Evolutionary conservation across 2,797 vertebrate genomes (phyloP).

Genomic region (Erethizon dorsatum): DNA sequence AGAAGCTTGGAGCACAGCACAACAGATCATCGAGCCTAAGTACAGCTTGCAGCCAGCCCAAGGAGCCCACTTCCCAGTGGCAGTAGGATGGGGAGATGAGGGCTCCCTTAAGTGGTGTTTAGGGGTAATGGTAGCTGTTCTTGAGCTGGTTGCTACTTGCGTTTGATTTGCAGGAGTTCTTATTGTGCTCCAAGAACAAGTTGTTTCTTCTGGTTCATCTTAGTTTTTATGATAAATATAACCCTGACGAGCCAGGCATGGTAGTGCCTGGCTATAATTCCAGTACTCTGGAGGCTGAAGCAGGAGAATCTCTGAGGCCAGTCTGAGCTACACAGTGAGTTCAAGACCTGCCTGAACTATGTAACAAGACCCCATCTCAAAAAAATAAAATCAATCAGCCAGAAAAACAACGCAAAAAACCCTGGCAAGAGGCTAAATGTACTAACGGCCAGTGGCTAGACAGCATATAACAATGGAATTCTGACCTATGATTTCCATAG

Average conservation of each 20-base stretch:
- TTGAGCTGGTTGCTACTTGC: slow-evolving; percentile 7
- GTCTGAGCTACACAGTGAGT: background rate
- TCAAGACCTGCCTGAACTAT: background rate
- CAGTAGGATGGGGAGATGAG: background rate
- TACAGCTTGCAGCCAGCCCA: background rate
- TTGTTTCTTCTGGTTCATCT: slow-evolving; percentile 30
- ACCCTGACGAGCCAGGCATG: background rate
- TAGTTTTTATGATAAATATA: slow-evolving; percentile 49
- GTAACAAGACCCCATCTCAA: background rate
- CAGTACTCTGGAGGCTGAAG: background rate
- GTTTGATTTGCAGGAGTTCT: background rate
- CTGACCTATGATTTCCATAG: background rate
- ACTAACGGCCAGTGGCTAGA: background rate
- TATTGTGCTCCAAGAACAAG: background rate
- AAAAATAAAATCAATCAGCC: background rate
- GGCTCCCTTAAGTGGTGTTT: background rate
- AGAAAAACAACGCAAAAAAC: background rate
- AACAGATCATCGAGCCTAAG: background rate
- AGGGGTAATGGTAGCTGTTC: background rate
- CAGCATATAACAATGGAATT: background rate
- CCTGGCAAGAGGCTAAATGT: background rate
- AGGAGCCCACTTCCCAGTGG: background rate
- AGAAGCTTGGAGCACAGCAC: background rate
- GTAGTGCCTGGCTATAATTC: background rate
- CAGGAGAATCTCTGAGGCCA: background rate